Evolutionary conservation across 1,140 invertebrate genomes (phyloP).

Genomic region (Alviniconcha marisindica): DNA sequence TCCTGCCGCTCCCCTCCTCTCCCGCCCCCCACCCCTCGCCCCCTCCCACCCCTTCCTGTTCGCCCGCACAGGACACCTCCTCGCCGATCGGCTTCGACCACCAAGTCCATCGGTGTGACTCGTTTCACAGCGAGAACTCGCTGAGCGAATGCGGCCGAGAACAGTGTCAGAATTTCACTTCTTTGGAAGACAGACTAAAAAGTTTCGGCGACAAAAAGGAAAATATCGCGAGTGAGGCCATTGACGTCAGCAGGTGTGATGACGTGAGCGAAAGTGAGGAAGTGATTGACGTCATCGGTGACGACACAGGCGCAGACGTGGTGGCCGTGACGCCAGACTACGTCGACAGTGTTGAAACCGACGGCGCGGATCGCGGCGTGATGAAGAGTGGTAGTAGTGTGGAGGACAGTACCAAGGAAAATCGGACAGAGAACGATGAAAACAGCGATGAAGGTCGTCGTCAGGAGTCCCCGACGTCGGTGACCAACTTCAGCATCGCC

Average conservation of each 20-base stretch:
- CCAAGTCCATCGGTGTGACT: neutral
- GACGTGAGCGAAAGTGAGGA: constrained; percentile 33
- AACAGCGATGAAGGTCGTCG: neutral
- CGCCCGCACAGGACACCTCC: neutral
- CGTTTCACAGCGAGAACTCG: neutral
- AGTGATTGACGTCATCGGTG: constrained; percentile 26
- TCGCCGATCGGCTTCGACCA: neutral
- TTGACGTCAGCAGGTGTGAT: constrained; percentile 17
- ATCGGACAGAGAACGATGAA: neutral
- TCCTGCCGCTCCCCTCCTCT: neutral
- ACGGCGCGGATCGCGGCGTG: neutral
- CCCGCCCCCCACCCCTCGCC: constrained; percentile 13
- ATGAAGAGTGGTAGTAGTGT: neutral
- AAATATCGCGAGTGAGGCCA: neutral
- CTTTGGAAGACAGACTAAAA: neutral
- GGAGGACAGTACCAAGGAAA: neutral
- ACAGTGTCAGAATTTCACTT: neutral
- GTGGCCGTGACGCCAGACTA: no score
- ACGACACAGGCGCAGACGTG: constrained; percentile 22
- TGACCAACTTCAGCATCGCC: constrained; percentile 65
- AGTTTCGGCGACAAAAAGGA: neutral
- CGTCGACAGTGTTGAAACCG: neutral
- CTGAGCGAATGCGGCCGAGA: neutral
- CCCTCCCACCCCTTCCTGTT: constrained; percentile 12
- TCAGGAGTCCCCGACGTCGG: neutral